A percentile compares a stretch with the other conserved stretches of the same genome.
Evolutionary conservation across 2,797 vertebrate genomes (phyloP).

Genomic region (Mycteria americana): DNA sequence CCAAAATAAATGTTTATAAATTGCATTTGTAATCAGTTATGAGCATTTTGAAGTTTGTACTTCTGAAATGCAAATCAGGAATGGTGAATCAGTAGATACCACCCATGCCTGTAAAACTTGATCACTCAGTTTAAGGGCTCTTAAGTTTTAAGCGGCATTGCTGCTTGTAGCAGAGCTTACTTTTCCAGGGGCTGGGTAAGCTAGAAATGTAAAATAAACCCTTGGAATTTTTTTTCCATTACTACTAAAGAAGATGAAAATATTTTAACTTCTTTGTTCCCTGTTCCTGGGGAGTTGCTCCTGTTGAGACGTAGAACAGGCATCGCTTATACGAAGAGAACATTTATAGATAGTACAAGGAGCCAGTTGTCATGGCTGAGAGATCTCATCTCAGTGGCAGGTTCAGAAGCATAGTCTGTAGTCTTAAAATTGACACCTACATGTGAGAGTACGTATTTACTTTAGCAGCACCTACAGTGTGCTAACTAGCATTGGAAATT

Average conservation of each 20-base stretch:
- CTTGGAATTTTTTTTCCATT: fast-evolving
- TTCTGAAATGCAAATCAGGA: neutral
- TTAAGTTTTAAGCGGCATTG: neutral
- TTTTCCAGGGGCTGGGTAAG: neutral
- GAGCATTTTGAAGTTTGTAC: neutral
- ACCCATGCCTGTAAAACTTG: neutral
- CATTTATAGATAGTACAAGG: neutral
- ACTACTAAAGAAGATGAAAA: neutral
- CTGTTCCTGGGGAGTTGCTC: neutral
- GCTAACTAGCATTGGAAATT: neutral
- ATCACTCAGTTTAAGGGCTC: neutral
- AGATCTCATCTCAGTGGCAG: neutral
- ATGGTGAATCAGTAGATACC: neutral
- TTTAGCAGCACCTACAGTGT: neutral
- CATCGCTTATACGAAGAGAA: neutral
- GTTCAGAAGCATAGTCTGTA: neutral
- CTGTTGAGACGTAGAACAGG: neutral
- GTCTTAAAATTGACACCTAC: neutral
- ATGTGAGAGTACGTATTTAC: neutral
- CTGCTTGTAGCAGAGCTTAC: neutral
- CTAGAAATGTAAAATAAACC: neutral
- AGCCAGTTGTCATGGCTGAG: neutral
- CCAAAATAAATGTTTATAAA: neutral
- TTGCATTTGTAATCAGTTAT: neutral
- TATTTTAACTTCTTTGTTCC: neutral